Conservation (phyloP, 2,113 vertebrate species). For the Coryphaenoides rupestris region DNA sequence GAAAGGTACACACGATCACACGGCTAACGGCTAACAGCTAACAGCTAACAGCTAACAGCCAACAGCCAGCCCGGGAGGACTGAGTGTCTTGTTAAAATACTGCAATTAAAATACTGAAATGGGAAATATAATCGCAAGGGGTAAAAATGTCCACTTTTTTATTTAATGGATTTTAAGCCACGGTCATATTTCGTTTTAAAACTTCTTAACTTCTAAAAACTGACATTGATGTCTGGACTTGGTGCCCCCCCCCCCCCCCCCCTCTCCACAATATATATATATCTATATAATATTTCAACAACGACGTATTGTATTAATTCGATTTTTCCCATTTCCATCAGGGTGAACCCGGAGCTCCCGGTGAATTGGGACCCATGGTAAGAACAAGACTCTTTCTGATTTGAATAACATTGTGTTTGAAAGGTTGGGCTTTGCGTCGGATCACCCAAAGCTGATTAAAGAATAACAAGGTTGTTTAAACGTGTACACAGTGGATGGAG, state of each 20-base stretch:
- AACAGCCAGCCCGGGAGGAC: too few relatives aligned
- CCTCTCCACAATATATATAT: too few relatives aligned
- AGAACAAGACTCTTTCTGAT: constrained; percentile 43
- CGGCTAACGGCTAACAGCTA: too few relatives aligned
- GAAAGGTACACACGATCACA: constrained; percentile 34
- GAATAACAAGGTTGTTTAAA: constrained; percentile 4
- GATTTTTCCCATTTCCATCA: constrained; percentile 50
- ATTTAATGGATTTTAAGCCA: too few relatives aligned
- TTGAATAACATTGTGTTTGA: not conserved
- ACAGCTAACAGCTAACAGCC: too few relatives aligned
- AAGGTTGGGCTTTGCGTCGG: not conserved
- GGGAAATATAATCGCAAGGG: too few relatives aligned
- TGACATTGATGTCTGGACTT: not conserved
- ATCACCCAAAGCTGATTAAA: not conserved
- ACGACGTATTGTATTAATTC: constrained; percentile 6
- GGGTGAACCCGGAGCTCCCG: constrained; percentile 89
- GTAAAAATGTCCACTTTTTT: too few relatives aligned
- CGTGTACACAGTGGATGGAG: not conserved
- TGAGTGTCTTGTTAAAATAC: too few relatives aligned
- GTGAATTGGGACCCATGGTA: constrained; percentile 83
- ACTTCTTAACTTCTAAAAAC: too few relatives aligned
- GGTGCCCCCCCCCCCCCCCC: not conserved
- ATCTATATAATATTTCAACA: too few relatives aligned
- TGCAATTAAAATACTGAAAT: too few relatives aligned
- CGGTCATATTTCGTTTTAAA: too few relatives aligned